Conservation (phyloP, 2,888 invertebrate species). For the Pantelozetes paolii region DNA sequence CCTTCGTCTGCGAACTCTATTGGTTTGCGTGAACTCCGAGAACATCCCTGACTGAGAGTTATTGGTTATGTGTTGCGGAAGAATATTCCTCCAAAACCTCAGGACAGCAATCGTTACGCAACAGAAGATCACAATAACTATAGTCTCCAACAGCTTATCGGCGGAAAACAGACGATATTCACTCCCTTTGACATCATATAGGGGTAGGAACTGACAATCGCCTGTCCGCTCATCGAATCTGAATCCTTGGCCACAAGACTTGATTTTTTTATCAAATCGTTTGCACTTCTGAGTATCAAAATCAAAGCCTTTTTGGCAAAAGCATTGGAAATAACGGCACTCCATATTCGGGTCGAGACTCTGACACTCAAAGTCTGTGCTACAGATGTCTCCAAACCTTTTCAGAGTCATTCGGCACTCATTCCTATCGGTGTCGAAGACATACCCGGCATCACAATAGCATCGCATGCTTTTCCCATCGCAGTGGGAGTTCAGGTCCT, state of each 20-base stretch:
- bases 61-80: background rate
- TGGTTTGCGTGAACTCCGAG: background rate
- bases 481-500: conserved; percentile 37
- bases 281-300: conserved; percentile 20
- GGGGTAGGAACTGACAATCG: background rate
- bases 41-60: background rate
- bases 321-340: conserved; percentile 15
- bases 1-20: conserved; percentile 7
- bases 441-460: conserved; percentile 31
- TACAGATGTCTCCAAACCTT: conserved; percentile 19
- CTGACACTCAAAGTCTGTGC: background rate
- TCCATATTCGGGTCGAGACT: conserved; percentile 20
- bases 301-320: background rate
- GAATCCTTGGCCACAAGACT: background rate
- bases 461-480: background rate
- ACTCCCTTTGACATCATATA: background rate
- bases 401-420: background rate
- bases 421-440: conserved; percentile 20
- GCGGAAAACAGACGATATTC: background rate
- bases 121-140: conserved; percentile 19
- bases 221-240: conserved; percentile 17
- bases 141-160: background rate
- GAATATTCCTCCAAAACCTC: conserved; percentile 29
- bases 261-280: background rate
- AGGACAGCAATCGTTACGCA: background rate